A percentile compares a stretch with the other conserved stretches of the same genome.
Conservation (phyloP, 1,140 invertebrate species). For the Gonatopus flavifemur region DNA sequence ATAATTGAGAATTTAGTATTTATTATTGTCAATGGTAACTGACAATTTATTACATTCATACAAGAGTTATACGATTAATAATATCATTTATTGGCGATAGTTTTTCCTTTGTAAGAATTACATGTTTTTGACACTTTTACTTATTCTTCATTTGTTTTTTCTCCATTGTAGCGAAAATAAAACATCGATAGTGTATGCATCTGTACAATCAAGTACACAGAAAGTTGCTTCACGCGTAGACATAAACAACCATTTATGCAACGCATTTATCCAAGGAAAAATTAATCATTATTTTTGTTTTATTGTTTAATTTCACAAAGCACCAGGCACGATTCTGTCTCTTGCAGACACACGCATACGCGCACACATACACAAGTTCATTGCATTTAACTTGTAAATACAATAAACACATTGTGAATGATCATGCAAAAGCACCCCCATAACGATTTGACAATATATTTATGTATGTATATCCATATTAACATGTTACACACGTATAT, state of each 20-base stretch:
- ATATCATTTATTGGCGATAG: too few relatives aligned
- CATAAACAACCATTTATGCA: conserved; percentile 1
- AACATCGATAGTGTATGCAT: conserved; percentile 21
- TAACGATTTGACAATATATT: conserved; percentile 23
- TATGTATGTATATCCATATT: too few relatives aligned
- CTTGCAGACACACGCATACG: conserved; percentile 1
- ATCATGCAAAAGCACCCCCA: conserved; percentile 34
- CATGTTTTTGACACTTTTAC: not conserved
- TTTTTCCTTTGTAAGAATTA: conserved; percentile 3
- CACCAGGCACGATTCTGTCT: conserved; percentile 16
- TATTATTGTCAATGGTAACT: too few relatives aligned
- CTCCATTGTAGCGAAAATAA: conserved; percentile 26
- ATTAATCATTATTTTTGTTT: conserved; percentile 19
- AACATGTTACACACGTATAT: conserved; percentile 28
- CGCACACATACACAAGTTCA: not conserved
- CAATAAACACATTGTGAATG: conserved; percentile 24
- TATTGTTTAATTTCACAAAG: too few relatives aligned
- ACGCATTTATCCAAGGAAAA: conserved; percentile 4
- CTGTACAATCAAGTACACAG: conserved; percentile 28
- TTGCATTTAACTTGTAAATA: conserved; percentile 7
- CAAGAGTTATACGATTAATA: too few relatives aligned
- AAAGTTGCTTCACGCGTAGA: conserved; percentile 12
- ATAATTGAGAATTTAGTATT: too few relatives aligned
- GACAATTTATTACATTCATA: too few relatives aligned
- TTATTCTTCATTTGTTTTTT: not conserved